Percentiles rank a stretch among this genome's conserved stretches.
These are phyloP conservation scores for Dione juno DNA, from an alignment of 2,888 invertebrate genomes.

Conservation along the genomic window DNA sequence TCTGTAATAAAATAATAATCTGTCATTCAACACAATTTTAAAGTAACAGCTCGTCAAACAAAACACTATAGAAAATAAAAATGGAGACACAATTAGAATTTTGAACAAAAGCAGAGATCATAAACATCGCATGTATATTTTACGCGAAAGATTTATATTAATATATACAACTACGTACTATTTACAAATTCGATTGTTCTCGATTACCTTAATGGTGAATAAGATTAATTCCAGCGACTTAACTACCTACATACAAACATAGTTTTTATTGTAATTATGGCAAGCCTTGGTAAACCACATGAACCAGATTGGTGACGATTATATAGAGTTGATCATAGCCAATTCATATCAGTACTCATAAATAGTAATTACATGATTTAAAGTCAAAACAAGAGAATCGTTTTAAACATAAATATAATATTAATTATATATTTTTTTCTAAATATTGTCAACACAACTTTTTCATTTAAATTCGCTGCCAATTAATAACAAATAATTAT, in stretches of 20 bases:
- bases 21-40: neutral
- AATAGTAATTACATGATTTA: neutral
- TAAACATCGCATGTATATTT: conserved; percentile 2
- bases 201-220: conserved; percentile 23
- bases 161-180: conserved; percentile 38
- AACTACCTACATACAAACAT: neutral
- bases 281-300: conserved; percentile 11
- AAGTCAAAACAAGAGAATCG: neutral
- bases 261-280: conserved; percentile 1
- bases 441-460: conserved; percentile 19
- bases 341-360: neutral
- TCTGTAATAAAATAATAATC: neutral
- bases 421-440: conserved; percentile 2
- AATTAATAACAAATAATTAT: neutral
- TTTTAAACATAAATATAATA: conserved; percentile 8
- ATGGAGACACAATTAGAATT: conserved; percentile 5
- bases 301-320: neutral
- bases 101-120: conserved; percentile 22
- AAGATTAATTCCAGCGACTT: conserved; percentile 16
- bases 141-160: conserved; percentile 25
- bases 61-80: conserved; percentile 1
- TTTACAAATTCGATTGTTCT: conserved; percentile 36
- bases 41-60: conserved; percentile 15
- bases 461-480: conserved; percentile 7
- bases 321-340: neutral